Evolutionary conservation across 2,797 vertebrate species (phyloP).

Genomic region (Sebastes miniatus): DNA sequence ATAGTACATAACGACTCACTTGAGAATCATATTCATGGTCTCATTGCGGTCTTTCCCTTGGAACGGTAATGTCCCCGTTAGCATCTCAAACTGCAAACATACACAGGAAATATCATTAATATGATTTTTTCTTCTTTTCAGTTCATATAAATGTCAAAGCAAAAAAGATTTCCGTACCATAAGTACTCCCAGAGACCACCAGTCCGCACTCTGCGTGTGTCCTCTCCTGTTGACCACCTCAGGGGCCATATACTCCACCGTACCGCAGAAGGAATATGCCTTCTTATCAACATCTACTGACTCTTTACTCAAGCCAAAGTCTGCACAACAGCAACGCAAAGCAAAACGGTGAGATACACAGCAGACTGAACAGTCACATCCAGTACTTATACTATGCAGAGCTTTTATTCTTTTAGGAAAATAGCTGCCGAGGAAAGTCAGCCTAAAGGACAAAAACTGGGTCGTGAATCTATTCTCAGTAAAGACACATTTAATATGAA

Average conservation of each 20-base stretch:
- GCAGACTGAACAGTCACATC: neutral
- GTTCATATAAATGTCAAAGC: neutral
- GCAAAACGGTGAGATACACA: neutral
- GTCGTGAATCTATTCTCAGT: neutral
- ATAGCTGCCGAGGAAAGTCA: neutral
- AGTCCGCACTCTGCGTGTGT: slow-evolving; percentile 98
- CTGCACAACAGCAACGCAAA: slow-evolving; percentile 70
- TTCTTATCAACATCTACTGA: slow-evolving; percentile 98
- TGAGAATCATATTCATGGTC: slow-evolving; percentile 99
- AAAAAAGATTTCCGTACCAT: slow-evolving; percentile 84
- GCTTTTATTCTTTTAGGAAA: neutral
- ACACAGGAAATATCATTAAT: neutral
- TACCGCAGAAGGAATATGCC: slow-evolving; percentile 99
- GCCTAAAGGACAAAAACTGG: neutral
- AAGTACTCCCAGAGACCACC: slow-evolving; percentile 98
- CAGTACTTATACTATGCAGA: neutral
- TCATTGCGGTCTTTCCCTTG: slow-evolving; percentile 99
- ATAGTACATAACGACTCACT: slow-evolving; percentile 85
- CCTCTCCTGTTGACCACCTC: slow-evolving; percentile 99
- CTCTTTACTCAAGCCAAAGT: slow-evolving; percentile 99
- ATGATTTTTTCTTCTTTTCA: too few species aligned
- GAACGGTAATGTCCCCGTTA: slow-evolving; percentile 96
- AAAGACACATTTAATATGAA: neutral
- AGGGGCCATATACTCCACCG: slow-evolving; percentile 99
- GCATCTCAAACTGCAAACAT: slow-evolving; percentile 95